Evolutionary conservation across 2,888 invertebrate genomes (phyloP).

Genomic region (Carabus problematicus): DNA sequence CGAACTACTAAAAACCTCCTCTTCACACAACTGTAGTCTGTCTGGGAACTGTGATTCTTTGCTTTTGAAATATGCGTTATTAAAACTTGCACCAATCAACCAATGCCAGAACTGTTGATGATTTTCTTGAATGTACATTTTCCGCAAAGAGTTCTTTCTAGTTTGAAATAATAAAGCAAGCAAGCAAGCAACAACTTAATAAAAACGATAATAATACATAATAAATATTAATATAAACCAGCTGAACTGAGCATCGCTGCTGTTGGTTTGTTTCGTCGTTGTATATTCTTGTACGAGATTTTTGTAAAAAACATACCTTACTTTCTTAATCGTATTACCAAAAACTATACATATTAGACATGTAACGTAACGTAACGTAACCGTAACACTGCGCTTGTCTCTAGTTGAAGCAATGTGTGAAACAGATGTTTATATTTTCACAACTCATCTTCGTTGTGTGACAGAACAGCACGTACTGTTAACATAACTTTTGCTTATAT

Average conservation of each 20-base stretch:
- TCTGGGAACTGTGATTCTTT: conserved; percentile 40
- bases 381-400: no score
- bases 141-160: conserved; percentile 3
- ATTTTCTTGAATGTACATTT: conserved; percentile 28
- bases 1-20: conserved; percentile 43
- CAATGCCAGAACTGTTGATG: conserved; percentile 23
- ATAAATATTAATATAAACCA: conserved; percentile 7
- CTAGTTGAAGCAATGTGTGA: neutral
- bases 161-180: conserved; percentile 6
- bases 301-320: conserved; percentile 34
- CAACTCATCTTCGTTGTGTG: no score
- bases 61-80: conserved; percentile 28
- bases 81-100: conserved; percentile 24
- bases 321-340: conserved; percentile 18
- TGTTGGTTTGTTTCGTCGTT: neutral
- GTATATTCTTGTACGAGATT: conserved; percentile 41
- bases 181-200: neutral
- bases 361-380: neutral
- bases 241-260: neutral
- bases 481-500: no score
- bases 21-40: conserved; percentile 35
- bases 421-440: no score
- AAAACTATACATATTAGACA: conserved; percentile 20
- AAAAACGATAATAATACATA: conserved; percentile 3
- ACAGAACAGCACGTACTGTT: no score